Percentiles rank a stretch among this genome's conserved stretches.
Conservation (phyloP, 2,797 vertebrate species). For the Pyrocephalus nanus region DNA sequence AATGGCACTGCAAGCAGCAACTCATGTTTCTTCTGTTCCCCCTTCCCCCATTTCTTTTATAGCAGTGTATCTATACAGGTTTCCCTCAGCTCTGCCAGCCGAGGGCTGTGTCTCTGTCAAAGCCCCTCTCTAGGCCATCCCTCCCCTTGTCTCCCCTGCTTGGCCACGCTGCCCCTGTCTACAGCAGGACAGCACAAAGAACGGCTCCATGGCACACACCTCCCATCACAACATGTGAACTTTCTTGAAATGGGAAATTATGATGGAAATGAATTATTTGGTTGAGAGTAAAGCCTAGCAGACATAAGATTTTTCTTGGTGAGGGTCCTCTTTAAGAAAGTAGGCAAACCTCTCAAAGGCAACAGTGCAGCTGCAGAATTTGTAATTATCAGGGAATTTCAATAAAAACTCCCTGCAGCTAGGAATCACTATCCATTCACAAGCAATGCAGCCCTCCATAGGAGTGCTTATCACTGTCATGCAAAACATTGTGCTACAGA, state of each 20-base stretch:
- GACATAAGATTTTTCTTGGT: not conserved
- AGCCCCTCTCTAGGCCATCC: not conserved
- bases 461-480: fast-evolving
- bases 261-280: not conserved
- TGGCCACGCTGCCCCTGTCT: fast-evolving
- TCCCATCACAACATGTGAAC: not conserved
- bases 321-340: not conserved
- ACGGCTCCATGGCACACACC: fast-evolving
- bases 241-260: not conserved
- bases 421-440: not conserved
- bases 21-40: fast-evolving
- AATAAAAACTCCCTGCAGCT: not conserved
- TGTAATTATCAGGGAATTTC: not conserved
- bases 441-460: not conserved
- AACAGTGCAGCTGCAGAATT: not conserved
- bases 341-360: not conserved
- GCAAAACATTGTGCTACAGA: not conserved
- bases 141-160: fast-evolving
- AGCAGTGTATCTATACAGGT: fast-evolving
- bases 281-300: not conserved
- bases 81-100: not conserved
- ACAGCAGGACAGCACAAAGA: not conserved
- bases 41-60: not conserved
- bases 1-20: not conserved
- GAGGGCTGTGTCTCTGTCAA: not conserved